Base-by-base conservation (phyloP, 2,113 vertebrate species). In the Laterallus jamaicensis region DNA sequence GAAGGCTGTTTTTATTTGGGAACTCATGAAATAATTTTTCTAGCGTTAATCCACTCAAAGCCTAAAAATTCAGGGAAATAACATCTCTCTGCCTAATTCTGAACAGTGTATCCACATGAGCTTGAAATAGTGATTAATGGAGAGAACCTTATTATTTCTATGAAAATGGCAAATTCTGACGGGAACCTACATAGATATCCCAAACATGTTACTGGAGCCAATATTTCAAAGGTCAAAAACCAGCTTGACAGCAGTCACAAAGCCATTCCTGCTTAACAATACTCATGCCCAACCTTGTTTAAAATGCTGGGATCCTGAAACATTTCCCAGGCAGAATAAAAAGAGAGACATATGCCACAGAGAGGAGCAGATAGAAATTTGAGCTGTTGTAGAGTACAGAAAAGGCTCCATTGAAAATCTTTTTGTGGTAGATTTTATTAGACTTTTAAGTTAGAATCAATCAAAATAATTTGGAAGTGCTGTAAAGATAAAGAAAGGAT, bases 201-300 rank as follows among this genome's bases (percentile, higher is more conserved):
- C 68, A 80, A 60, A 56, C 17, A 18, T 22, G 9, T 31, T 24
- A 54, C 6, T 4, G 10, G 10, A 93, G 64, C 84, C 77, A 95
- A 7, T 15, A 52, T 60, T 88, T 49, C 39, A 88, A 92, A 95
- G 91, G 82, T 90, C 82, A 95, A 77, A 93, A 44, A n/a, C 10
- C 74, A 94, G 25, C 59, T 49, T 89, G 81, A 69, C 1, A 3
- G 68, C 35, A 62, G 44, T 13, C 74, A 78, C 60, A 78, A 69
- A 93, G 22, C 40, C 40, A 10, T 37, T 52, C 17, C 74, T 66
- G 50, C 16, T 24, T 7, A 37, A 63, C 20, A 71, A 58, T 7
- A 4, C 31, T 49, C 16, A 17, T 7, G 5, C 39, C 40, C 28
- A 64, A 40, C 7, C 32, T 52, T 12, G 32, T 10, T 56, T 52